These are phyloP conservation scores for Argynnis bischoffii DNA, from an alignment of 2,888 invertebrate species.

Conservation along the genomic window DNA sequence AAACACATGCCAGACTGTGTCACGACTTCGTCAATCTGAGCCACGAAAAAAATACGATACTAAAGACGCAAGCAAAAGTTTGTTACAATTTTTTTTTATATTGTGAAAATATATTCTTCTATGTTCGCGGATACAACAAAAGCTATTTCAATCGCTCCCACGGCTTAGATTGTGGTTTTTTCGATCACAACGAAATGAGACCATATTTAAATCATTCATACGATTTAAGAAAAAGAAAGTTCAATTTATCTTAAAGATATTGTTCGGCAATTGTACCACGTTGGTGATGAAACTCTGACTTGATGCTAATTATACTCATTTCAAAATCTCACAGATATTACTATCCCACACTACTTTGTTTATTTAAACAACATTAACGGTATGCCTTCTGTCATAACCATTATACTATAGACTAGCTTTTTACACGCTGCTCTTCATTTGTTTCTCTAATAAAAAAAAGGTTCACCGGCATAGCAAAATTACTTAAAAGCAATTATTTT, in stretches of 20 bases:
- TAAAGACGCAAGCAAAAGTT: not conserved
- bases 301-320: conserved; percentile 34
- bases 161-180: conserved; percentile 11
- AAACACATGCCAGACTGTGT: too few relatives aligned
- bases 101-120: conserved; percentile 2
- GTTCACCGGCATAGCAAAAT: too few relatives aligned
- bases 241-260: conserved; percentile 14
- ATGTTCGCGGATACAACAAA: conserved; percentile 2
- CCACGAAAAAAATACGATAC: not conserved
- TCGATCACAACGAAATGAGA: conserved; percentile 8
- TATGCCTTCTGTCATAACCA: not conserved
- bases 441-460: too few relatives aligned
- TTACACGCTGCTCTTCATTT: too few relatives aligned
- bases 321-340: conserved; percentile 21
- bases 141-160: conserved; percentile 17
- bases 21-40: not conserved
- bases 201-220: conserved; percentile 12
- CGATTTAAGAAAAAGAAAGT: conserved; percentile 23
- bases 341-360: conserved; percentile 27
- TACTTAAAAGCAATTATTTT: too few relatives aligned
- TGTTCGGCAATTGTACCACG: conserved; percentile 25
- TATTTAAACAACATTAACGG: conserved; percentile 25
- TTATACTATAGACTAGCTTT: too few relatives aligned
- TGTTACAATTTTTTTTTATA: not conserved
- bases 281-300: conserved; percentile 32